Evolutionary conservation across 2,888 invertebrate genomes (phyloP), one percentile per base, ranked within the genome.

Genomic region (Augiades crinisus): DNA sequence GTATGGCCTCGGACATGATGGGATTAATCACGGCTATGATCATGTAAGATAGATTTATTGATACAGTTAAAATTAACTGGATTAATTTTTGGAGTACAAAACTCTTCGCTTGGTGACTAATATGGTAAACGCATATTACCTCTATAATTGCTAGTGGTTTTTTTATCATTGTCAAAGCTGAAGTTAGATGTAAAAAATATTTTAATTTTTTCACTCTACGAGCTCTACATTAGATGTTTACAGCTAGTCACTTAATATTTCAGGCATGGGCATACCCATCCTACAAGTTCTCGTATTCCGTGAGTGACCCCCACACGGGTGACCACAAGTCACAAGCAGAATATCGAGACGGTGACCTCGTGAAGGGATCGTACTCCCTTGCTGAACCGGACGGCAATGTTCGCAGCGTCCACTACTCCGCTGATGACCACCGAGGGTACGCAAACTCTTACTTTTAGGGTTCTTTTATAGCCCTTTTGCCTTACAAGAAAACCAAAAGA

Each of bases 361-460:
- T 93, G 55, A 89, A 83, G 65, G 93, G 93, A 24, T 84, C 90
- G 54, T 93, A 93, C 78, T 88, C 90, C 53, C 83, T 92, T 22
- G 88, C 91, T 56, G 91, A 92, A 64, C 91, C 92, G 41, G 91
- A 89, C 55, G 92, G 92, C 68, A 52, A 58, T 44, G 57, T 61
- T 43, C 87, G 91, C 61, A 87, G 88, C 58, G 91, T 91, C 52
- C 84, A 91, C 54, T 91, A 91, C 78, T 85, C 88, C 56, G 90
- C 91, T 63, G 90, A 91, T 56, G 90, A 88, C 59, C 87, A 91
- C 70, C 52, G 45, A 13, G 66, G 66, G 63, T 67, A 61, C 56
- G 4, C 10, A 1, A 24, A 24, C 6, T 22, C 6, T 22, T 6
- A 22, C n/a, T n/a, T n/a, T n/a, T n/a, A n/a, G n/a, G n/a, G n/a